These are phyloP conservation scores for Rhombomys opimus DNA, from an alignment of 2,113 vertebrate species.

Conservation along the genomic window DNA sequence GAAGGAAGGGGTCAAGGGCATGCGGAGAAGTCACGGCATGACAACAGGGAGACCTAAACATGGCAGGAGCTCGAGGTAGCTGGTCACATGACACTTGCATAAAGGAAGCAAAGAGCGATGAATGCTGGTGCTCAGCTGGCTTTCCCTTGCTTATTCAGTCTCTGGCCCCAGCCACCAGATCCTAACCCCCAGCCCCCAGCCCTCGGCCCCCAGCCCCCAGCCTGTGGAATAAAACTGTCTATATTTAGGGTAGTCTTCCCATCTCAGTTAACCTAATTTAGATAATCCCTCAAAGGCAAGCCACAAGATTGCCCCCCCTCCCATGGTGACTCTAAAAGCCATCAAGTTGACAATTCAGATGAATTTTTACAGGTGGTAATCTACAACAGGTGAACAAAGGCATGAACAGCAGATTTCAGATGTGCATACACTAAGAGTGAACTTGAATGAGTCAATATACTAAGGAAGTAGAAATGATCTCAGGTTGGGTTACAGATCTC, in stretches of 20 bases:
- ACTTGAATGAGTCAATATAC: background rate
- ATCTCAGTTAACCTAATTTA: background rate
- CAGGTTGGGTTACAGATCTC: background rate
- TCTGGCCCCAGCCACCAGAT: background rate
- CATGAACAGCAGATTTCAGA: background rate
- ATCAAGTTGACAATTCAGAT: background rate
- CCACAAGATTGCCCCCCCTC: too few species aligned
- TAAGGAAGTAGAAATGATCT: background rate
- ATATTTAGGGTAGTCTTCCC: background rate
- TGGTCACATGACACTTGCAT: background rate
- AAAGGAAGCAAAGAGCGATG: background rate
- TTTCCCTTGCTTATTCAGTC: background rate
- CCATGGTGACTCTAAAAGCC: background rate
- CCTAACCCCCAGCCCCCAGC: background rate
- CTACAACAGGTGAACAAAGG: background rate
- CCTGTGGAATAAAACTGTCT: too few species aligned
- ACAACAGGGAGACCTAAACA: background rate
- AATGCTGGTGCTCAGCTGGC: background rate
- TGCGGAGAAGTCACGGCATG: background rate
- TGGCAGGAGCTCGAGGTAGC: background rate
- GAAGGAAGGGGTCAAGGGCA: background rate
- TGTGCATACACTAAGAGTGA: background rate
- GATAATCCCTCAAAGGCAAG: background rate
- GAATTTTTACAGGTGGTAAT: background rate
- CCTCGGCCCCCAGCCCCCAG: background rate